Evolutionary conservation across 1,140 invertebrate genomes (phyloP), one percentile per base, ranked within the genome.

Genomic region (Oscheius sp.): DNA sequence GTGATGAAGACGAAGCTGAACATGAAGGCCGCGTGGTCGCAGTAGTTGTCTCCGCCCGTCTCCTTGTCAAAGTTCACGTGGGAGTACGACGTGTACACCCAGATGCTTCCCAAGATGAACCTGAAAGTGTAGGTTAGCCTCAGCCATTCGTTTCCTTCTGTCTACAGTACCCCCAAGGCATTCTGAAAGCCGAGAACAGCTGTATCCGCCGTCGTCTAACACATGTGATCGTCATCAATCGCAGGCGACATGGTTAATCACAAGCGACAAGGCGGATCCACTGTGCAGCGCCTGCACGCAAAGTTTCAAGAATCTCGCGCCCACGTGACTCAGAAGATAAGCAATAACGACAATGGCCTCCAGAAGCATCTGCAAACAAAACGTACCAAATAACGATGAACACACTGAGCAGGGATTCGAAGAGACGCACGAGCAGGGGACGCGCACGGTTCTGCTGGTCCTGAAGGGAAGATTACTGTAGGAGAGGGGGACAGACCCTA

Each of bases 1-100:
- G 62, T 76, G 29, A 75, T 61, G 59, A 75, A 75, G 23, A 75
- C 62, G 73, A 76, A 75, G 18, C 73, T n/a, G 59, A 75, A 75
- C 7, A 75, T 34, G 73, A 45, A 75, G 31, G 62, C 68, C n/a
- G 73, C 45, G 15, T 76, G 73, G 62, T 75, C 73, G 45, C 73
- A 75, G 72, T 69, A 68, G 42, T 49, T 18, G 23, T 2, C 23
- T 7, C 65, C 29, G 23, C 15, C 4, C 2, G 69, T 4, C n/a
- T 4, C n/a, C 28, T 7, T 3, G 35, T 34, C 26, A 46, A 34
- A 74, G 4, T 62, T 10, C 7, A 67, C 73, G 35, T 29, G 23
- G 34, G 59, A 45, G 64, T 76, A 68, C n/a, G 63, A 38, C n/a
- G 32, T 45, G 62, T 68, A 67, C n/a, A 76, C 55, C 73, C 73